Conservation (phyloP, 2,113 vertebrate species). For the Propithecus coquereli region DNA sequence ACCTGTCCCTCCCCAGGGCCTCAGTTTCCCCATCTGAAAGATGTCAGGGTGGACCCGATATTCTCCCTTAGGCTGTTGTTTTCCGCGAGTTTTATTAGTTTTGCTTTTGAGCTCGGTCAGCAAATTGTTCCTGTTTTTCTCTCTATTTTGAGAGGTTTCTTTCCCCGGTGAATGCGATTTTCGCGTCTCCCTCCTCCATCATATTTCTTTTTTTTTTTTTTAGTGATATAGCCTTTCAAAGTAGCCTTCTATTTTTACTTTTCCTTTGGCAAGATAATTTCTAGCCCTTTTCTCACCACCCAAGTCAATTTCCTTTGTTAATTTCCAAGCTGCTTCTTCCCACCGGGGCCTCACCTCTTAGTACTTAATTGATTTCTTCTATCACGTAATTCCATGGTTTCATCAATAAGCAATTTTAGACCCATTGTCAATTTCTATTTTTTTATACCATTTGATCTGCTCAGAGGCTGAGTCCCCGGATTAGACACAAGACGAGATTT, state of each 20-base stretch:
- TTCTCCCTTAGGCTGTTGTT: not conserved
- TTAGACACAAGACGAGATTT: slow-evolving; percentile 1
- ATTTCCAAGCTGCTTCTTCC: slow-evolving; percentile 60
- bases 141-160: not conserved
- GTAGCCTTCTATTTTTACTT: slow-evolving; percentile 55
- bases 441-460: slow-evolving; percentile 47
- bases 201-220: not conserved
- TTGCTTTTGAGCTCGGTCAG: not conserved
- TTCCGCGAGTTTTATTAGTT: not conserved
- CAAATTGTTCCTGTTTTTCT: not conserved
- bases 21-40: slow-evolving; percentile 10
- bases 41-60: fast-evolving
- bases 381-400: slow-evolving; percentile 62
- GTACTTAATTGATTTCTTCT: slow-evolving; percentile 70
- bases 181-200: not conserved
- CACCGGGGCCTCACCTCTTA: slow-evolving; percentile 53
- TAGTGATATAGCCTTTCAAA: slow-evolving; percentile 31
- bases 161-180: not conserved
- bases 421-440: slow-evolving; percentile 68
- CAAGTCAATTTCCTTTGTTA: slow-evolving; percentile 55
- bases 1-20: not conserved
- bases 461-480: not conserved
- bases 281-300: slow-evolving; percentile 37
- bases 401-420: slow-evolving; percentile 71
- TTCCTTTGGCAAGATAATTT: slow-evolving; percentile 43